phyloP scores from a whole-genome alignment of 2,888 invertebrate genomes.

The Heterodera filipjevi region DNA sequence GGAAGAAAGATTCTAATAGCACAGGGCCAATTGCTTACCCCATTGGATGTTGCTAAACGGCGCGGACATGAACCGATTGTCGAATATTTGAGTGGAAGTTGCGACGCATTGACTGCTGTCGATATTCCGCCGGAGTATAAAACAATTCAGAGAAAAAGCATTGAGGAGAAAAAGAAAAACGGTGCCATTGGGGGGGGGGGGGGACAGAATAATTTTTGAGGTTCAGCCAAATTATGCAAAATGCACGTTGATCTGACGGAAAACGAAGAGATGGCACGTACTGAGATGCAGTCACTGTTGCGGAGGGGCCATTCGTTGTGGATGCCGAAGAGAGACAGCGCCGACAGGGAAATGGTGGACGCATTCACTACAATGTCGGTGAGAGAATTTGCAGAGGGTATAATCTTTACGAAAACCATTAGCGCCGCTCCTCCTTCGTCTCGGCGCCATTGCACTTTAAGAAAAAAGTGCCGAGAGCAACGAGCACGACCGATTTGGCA shows the following conservation, averaged over 20 bases:
- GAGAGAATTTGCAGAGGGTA: not conserved
- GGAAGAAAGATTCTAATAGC: not conserved
- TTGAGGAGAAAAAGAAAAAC: conserved; percentile 37
- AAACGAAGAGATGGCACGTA: conserved; percentile 17
- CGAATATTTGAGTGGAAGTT: conserved; percentile 50
- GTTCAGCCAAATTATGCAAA: conserved; percentile 38
- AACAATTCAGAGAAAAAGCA: conserved; percentile 15
- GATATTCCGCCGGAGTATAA: conserved; percentile 34
- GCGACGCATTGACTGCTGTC: conserved; percentile 39
- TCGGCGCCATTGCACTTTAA: conserved; percentile 25
- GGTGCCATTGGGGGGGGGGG: conserved; percentile 24
- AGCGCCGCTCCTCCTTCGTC: conserved; percentile 44
- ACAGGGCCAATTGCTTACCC: conserved; percentile 52
- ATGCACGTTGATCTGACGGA: conserved; percentile 24
- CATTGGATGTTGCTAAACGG: conserved; percentile 55
- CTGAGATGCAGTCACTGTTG: not conserved
- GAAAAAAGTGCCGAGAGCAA: conserved; percentile 35
- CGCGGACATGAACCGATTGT: conserved; percentile 53
- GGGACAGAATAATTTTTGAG: not conserved
- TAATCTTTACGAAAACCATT: not conserved
- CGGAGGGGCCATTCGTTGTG: not conserved
- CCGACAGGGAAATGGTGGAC: conserved; percentile 16
- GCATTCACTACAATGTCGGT: conserved; percentile 27
- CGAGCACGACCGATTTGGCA: conserved; percentile 41
- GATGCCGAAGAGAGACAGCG: not conserved